Evolutionary conservation across 37 sponge, comb jelly and placozoan genomes (phyloP), one percentile per base, ranked within the genome.

Genomic region (Halisarca cf. caerulea): DNA sequence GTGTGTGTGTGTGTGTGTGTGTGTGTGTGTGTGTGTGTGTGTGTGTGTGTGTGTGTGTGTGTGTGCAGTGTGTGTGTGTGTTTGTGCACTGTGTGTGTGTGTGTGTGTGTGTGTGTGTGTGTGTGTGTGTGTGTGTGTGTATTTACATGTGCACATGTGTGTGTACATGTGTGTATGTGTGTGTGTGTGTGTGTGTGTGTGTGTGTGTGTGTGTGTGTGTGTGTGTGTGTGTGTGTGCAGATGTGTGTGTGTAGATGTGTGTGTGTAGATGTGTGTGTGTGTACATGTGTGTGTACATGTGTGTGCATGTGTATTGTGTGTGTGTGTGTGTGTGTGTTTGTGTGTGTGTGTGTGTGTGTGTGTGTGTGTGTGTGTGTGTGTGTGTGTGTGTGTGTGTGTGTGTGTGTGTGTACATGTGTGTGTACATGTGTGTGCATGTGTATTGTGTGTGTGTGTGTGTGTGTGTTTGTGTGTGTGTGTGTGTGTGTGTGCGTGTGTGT

Each of bases 401-500:
- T 68, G 69, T 68, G 69, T 68, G 69, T 68, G 32, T 68, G 69
- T 68, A 34, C 30, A 34, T 68, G 69, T 68, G 69, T 68, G 69
- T 68, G 69, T 68, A 34, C 30, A 34, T 68, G 69, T 68, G 69
- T 68, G 69, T 68, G 69, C 30, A 4, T 27, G 33, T 68, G 69
- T 68, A 34, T n/a, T 68, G 69, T 68, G 69, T 24, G 34, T 24
- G 69, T 68, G 69, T 68, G 69, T 68, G 69, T 68, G 69, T 68
- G 69, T 68, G 69, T 68, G 69, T 68, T 27, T 68, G 69, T 68
- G 69, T 68, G 69, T 68, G 69, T 68, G 69, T 68, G 69, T 68
- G 69, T 68, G 69, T 68, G 69, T 68, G 69, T 68, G 69, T 68
- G 69, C 30, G 69, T 68, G 69, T 62, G 64, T 62, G 64, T 62